Conservation (phyloP, 2,888 invertebrate species). For the Lymantria monacha region DNA sequence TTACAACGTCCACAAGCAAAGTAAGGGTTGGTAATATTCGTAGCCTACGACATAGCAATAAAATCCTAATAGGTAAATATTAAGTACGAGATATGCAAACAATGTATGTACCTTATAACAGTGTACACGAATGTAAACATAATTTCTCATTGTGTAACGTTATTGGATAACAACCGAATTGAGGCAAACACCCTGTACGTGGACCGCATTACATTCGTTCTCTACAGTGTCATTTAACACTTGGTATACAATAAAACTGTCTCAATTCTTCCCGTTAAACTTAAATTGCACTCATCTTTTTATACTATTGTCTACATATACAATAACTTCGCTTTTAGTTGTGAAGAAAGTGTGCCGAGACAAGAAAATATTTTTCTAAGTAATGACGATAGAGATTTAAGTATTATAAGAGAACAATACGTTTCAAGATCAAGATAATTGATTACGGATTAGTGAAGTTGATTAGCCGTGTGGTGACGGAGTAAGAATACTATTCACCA, state of each 20-base stretch:
- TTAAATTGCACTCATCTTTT: background rate
- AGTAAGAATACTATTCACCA: no score
- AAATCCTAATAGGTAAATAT: background rate
- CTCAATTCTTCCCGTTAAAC: background rate
- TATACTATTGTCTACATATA: background rate
- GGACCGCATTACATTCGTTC: background rate
- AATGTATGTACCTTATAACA: slow-evolving; percentile 9
- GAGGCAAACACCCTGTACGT: slow-evolving; percentile 10
- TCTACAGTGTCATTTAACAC: slow-evolving; percentile 11
- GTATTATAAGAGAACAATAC: no score
- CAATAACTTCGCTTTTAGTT: background rate
- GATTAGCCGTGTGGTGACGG: no score
- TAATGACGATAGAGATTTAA: background rate
- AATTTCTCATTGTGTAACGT: slow-evolving; percentile 14
- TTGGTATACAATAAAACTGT: slow-evolving; percentile 13
- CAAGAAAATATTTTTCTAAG: background rate
- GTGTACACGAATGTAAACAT: background rate
- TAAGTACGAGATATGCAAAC: background rate
- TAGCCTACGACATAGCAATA: no score
- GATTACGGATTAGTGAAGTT: no score
- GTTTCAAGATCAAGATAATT: no score
- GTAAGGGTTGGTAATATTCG: no score
- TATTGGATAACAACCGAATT: slow-evolving; percentile 13
- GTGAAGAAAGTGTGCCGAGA: background rate
- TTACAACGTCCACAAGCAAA: no score